Evolutionary conservation across 2,797 vertebrate genomes (phyloP), one percentile per base, ranked within the genome.

Genomic region (Cyprinodon diabolis): DNA sequence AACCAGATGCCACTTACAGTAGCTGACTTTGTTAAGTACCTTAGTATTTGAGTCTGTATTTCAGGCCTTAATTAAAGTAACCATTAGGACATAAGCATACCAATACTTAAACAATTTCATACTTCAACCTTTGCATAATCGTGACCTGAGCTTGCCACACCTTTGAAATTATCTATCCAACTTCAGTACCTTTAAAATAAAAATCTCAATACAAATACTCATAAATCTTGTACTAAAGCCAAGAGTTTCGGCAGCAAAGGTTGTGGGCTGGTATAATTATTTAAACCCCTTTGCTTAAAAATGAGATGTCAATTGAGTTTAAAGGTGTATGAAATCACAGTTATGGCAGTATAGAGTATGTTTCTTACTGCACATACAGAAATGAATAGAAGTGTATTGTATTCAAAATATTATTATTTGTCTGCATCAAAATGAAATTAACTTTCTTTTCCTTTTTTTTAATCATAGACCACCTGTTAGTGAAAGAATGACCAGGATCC

Each of bases 401-500:
- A 51, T 51, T 19, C 1, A 51, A 51, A 51, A 19, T 51, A 51
- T 17, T 19, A 4, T 66, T 30, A 54, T 25, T 4, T 65, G 14
- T 69, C 57, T 66, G 65, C 6, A 49, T 23, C 30, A 25, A n/a
- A 1, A 57, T n/a, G 13, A 55, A 52, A 40, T 21, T 0, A 23
- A 55, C 23, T 8, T 9, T 55, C 0, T 58, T 69, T 15, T 73
- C 4, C 1, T 30, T 30, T 30, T 2, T 72, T 35, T 93, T 82
- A 83, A 83, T 92, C 95, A 96, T 95, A 96, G 93, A 88, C 87
- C 91, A 72, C 92, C 93, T 77, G 92, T 84, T 90, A 93, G 89
- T 84, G 86, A 92, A 91, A 89, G 87, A 84, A 88, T 86, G 83
- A 94, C 93, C 93, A 92, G 95, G 83, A 93, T 94, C 90, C 90